These are phyloP conservation scores for Troides helena DNA, from an alignment of 2,888 invertebrate genomes.

Conservation along the genomic window DNA sequence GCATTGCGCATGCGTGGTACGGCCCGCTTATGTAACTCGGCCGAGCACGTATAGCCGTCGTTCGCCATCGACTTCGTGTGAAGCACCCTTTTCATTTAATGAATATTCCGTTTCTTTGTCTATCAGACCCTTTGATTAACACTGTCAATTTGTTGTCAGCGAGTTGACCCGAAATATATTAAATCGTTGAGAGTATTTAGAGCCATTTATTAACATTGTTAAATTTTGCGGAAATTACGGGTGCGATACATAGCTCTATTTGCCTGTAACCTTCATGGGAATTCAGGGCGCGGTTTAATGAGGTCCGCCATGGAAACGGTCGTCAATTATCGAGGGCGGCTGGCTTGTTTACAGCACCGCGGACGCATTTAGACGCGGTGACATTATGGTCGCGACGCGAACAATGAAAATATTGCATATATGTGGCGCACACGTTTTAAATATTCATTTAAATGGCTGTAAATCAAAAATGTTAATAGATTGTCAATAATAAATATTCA, in stretches of 20 bases:
- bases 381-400: constrained; percentile 59
- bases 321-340: constrained; percentile 77
- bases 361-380: constrained; percentile 75
- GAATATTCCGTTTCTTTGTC: constrained; percentile 50
- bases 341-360: constrained; percentile 71
- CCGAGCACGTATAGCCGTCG: constrained; percentile 51
- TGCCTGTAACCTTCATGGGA: constrained; percentile 65
- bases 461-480: not conserved
- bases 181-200: constrained; percentile 8
- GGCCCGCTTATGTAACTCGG: constrained; percentile 71
- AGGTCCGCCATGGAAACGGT: constrained; percentile 73
- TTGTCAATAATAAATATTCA: not conserved
- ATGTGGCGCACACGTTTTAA: constrained; percentile 36
- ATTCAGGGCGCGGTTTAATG: constrained; percentile 76
- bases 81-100: constrained; percentile 42
- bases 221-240: constrained; percentile 35
- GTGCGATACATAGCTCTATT: constrained; percentile 42
- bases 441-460: constrained; percentile 20
- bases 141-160: constrained; percentile 35
- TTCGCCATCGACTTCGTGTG: constrained; percentile 38
- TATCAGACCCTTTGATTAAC: constrained; percentile 20
- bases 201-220: constrained; percentile 37
- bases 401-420: constrained; percentile 45
- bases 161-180: constrained; percentile 13
- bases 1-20: constrained; percentile 68